Evolutionary conservation across 2,797 vertebrate genomes (phyloP).

Genomic region (Glossophaga mutica): DNA sequence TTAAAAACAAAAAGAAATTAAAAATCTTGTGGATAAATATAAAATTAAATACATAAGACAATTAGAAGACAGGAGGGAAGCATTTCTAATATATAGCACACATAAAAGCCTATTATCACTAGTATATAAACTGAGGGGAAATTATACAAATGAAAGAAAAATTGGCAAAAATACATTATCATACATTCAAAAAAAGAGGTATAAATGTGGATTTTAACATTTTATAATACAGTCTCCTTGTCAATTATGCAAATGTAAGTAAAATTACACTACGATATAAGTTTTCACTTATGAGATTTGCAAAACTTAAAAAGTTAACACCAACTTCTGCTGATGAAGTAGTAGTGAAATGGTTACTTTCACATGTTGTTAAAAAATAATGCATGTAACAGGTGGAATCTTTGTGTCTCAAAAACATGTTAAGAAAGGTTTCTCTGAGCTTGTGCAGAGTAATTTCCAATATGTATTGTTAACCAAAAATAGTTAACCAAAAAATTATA

Average conservation of each 20-base stretch:
- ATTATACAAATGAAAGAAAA: background rate
- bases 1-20: background rate
- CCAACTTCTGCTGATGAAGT: background rate
- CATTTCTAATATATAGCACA: background rate
- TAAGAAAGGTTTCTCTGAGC: background rate
- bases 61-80: background rate
- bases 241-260: background rate
- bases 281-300: background rate
- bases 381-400: background rate
- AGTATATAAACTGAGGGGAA: background rate
- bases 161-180: background rate
- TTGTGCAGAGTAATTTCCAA: background rate
- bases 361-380: background rate
- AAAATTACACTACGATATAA: background rate
- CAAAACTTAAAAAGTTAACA: background rate
- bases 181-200: background rate
- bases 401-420: background rate
- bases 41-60: background rate
- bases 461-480: background rate
- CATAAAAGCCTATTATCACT: background rate
- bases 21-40: background rate
- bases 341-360: background rate
- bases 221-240: background rate
- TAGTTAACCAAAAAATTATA: background rate
- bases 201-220: background rate